Conservation (phyloP, 2,888 invertebrate genomes). For the Cataglyphis altisquamis region DNA sequence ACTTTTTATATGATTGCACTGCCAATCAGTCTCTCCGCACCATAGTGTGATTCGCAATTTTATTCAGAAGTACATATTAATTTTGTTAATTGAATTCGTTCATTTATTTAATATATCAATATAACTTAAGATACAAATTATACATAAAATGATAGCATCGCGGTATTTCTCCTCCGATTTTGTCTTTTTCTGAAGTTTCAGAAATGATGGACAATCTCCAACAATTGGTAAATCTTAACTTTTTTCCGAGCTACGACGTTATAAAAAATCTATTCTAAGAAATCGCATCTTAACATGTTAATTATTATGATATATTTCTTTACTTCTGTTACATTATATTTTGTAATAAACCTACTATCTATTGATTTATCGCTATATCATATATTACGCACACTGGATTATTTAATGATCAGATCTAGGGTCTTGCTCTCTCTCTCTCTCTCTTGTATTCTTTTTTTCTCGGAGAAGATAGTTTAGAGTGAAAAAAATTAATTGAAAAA, state of each 20-base stretch:
- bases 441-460: conserved; percentile 3
- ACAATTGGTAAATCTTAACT: conserved; percentile 41
- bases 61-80: neutral
- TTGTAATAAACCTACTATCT: conserved; percentile 70
- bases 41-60: neutral
- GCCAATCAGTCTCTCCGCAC: conserved; percentile 44
- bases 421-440: conserved; percentile 21
- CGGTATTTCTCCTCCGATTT: conserved; percentile 48
- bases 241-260: conserved; percentile 65
- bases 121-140: conserved; percentile 71
- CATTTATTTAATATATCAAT: conserved; percentile 64
- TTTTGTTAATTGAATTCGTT: neutral
- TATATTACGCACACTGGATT: conserved; percentile 56
- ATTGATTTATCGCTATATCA: conserved; percentile 54
- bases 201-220: conserved; percentile 26
- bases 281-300: conserved; percentile 69
- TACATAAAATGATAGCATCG: conserved; percentile 69
- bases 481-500: conserved; percentile 13
- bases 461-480: neutral
- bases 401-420: conserved; percentile 52
- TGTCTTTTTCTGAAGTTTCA: conserved; percentile 40
- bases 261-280: conserved; percentile 76
- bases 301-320: conserved; percentile 71
- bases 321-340: conserved; percentile 57
- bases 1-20: neutral